Evolutionary conservation across 2,888 invertebrate species (phyloP), one percentile per base, ranked within the genome.

Genomic region (Cylindroiulus punctatus): DNA sequence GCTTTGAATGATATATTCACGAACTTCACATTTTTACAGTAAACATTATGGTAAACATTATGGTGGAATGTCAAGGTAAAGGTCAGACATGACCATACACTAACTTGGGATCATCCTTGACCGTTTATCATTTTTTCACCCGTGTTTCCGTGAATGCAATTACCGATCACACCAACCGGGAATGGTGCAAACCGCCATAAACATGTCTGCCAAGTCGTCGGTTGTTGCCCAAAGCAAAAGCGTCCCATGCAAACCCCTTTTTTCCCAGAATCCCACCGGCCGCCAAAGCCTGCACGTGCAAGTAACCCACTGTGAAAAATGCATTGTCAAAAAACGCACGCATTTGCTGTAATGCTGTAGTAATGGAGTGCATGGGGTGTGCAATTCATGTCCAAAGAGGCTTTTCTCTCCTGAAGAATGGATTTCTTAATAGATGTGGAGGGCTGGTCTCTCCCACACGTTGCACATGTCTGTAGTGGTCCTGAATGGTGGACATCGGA

Each of bases 281-380:
- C 7, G 4, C 26, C 26, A 22, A 7, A 22, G 12, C 76, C 26
- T n/a, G 76, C 76, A 76, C 76, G 76, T 76, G 76, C 76, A 76
- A 17, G 76, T 32, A 30, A 76, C 76, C 76, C 76, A 30, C 76
- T 30, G 76, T 76, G 76, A 30, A 76, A 76, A 76, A 76, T 32
- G 76, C 76, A 76, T 76, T 76, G 76, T 30, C 76, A 44, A 76
- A 76, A 76, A 76, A 76, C 76, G 30, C 76, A 76, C 76, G 76
- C 26, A 76, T 76, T 76, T 76, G 30, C 30, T 76, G 76, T 76
- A 76, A 76, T 76, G 76, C 26, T 76, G 76, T 30, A 30, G 76
- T 76, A 76, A 76, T 76, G 76, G 30, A 30, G 30, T 76, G 32
- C 76, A 76, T 30, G 76, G 30, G 76, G 76, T 17, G 32, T 76